Conservation (phyloP, 2,888 invertebrate species). For the Dexiosoma caninum region DNA sequence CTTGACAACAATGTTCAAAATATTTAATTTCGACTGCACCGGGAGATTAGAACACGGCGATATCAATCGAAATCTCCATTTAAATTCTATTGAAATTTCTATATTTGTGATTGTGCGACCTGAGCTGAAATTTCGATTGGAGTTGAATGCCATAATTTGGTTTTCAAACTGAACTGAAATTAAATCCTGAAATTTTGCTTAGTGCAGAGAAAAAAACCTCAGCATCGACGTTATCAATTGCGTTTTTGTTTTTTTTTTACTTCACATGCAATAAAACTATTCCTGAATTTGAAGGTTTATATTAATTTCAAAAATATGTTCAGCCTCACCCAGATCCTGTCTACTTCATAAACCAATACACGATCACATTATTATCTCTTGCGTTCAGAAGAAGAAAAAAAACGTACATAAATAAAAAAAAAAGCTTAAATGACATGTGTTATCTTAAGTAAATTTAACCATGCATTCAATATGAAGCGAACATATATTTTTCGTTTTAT, state of each 20-base stretch:
- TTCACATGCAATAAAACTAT: constrained; percentile 16
- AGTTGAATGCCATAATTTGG: no score
- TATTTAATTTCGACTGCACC: no score
- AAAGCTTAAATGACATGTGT: constrained; percentile 51
- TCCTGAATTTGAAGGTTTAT: constrained; percentile 32
- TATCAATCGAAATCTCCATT: no score
- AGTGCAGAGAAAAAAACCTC: constrained; percentile 2
- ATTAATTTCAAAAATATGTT: constrained; percentile 46
- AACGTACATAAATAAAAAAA: neutral
- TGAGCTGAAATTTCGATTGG: no score
- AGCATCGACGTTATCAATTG: constrained; percentile 7
- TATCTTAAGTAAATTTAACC: constrained; percentile 57
- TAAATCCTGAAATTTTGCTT: neutral
- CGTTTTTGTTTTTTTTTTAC: neutral
- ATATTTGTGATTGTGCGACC: no score
- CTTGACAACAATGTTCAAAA: no score
- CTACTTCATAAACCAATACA: constrained; percentile 23
- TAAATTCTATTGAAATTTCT: no score
- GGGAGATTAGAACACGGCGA: no score
- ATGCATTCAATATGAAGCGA: constrained; percentile 43
- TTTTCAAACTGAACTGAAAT: no score
- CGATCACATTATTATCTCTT: constrained; percentile 34
- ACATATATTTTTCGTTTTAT: no score
- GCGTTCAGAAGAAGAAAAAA: neutral
- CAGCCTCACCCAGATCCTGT: constrained; percentile 56